Evolutionary conservation across 2,888 invertebrate species (phyloP), one percentile per base, ranked within the genome.

Genomic region (Lasioglossum zephyrum): DNA sequence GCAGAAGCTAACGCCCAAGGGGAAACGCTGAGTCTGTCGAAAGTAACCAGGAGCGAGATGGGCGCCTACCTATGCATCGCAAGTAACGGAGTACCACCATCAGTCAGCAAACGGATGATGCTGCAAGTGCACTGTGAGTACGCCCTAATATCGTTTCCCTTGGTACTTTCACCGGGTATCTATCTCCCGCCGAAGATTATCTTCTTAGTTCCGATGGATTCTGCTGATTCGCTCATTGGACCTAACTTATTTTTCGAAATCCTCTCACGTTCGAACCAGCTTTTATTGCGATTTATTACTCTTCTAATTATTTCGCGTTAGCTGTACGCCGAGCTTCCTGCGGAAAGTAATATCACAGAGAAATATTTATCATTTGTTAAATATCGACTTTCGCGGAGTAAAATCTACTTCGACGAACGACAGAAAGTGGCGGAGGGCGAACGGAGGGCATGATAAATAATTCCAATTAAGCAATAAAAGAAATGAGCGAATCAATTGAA

Each of bases 91-190:
- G 98, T 98, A 39, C 98, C 98, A 53, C 98, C 98, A 57, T 97
- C 98, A 70, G 98, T 98, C 94, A 98, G 98, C 96, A 98, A 98
- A 96, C 96, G 98, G 95, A 97, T 98, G 96, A 98, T 98, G 97
- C 96, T 98, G 86, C 98, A 98, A 95, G 98, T 98, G 91, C 98
- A 98, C 95, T 98, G 98, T 98, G 95, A 98, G 98, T 89, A 85
- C 77, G 53, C 79, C 77, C 74, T 81, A 84, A 86, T 87, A 87
- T 77, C 81, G 77, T 84, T 86, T 79, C 84, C 72, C 66, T 22
- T 53, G 79, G 36, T 77, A 84, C 76, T 84, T 79, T 79, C 86
- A 22, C n/a, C 69, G 57, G 18, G 53, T 53, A 84, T 86, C 81
- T 83, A 81, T 83, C 82, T 82, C 57, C 41, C 31, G 16, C 49